phyloP scores from a whole-genome alignment of 2,888 invertebrate species.

The Ptilodon capucinus region DNA sequence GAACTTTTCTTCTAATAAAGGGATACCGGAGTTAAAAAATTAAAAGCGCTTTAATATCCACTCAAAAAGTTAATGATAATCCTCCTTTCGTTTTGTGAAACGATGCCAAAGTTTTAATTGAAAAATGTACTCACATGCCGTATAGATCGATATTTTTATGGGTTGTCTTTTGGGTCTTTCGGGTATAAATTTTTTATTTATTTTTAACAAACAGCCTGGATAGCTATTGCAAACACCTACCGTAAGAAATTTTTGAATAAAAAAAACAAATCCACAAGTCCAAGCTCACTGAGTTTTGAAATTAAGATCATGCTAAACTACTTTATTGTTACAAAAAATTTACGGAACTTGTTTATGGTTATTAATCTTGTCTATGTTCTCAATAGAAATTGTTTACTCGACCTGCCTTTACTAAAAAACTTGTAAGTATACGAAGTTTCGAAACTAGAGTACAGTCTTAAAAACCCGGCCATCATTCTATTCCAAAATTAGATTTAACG shows the following conservation, averaged over 20 bases:
- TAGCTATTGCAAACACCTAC: too few relatives aligned
- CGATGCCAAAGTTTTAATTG: constrained; percentile 30
- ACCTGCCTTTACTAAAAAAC: not conserved
- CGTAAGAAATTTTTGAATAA: too few relatives aligned
- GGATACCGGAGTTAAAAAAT: constrained; percentile 2
- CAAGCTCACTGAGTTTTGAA: too few relatives aligned
- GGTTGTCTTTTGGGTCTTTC: too few relatives aligned
- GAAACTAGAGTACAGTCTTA: not conserved
- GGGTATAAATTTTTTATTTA: too few relatives aligned
- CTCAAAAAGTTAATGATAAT: constrained; percentile 20
- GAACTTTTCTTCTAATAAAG: too few relatives aligned
- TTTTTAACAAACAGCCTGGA: too few relatives aligned
- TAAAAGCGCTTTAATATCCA: constrained; percentile 14
- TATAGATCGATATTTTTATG: constrained; percentile 2
- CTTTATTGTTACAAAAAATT: too few relatives aligned
- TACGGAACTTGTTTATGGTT: too few relatives aligned
- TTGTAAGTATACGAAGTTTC: not conserved
- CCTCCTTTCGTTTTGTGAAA: constrained; percentile 16
- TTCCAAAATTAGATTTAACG: constrained; percentile 8
- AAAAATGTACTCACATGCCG: constrained; percentile 13
- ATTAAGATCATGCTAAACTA: too few relatives aligned
- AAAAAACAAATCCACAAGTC: too few relatives aligned
- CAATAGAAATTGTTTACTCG: constrained; percentile 5
- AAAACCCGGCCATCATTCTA: not conserved
- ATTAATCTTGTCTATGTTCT: too few relatives aligned